Conservation (phyloP, 2,888 invertebrate species). For the Eupithecia insigniata region DNA sequence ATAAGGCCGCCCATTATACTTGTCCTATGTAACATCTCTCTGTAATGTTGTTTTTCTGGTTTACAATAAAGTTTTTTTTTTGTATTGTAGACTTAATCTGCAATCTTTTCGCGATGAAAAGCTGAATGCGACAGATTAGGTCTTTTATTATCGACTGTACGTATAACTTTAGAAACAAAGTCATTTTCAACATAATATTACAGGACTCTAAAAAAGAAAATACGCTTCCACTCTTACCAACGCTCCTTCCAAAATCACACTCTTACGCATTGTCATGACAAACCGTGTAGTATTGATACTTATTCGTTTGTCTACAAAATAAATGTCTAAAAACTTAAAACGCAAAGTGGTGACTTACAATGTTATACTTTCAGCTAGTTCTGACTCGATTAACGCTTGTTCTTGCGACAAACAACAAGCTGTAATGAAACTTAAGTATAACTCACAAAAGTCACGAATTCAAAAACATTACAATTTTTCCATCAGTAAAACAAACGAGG, state of each 20-base stretch:
- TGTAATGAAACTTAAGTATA: constrained; percentile 10
- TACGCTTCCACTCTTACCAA: neutral
- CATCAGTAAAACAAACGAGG: constrained; percentile 22
- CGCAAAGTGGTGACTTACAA: neutral
- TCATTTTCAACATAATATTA: neutral
- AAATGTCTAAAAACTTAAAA: neutral
- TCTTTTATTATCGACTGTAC: too few relatives aligned
- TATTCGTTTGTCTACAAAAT: neutral
- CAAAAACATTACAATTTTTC: constrained; percentile 16
- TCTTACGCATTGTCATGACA: neutral
- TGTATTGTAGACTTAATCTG: too few relatives aligned
- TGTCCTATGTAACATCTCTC: too few relatives aligned
- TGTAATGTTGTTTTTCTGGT: too few relatives aligned
- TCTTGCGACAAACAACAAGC: neutral
- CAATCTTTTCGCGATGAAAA: too few relatives aligned
- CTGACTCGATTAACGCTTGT: neutral
- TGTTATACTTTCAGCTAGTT: neutral
- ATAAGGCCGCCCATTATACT: too few relatives aligned
- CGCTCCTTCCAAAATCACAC: neutral
- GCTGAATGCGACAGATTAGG: too few relatives aligned
- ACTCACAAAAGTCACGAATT: constrained; percentile 3
- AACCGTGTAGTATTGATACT: neutral
- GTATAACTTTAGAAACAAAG: too few relatives aligned
- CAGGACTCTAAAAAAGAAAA: neutral
- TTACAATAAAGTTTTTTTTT: too few relatives aligned